Evolutionary conservation across 2,888 invertebrate genomes (phyloP).

Genomic region (Micropterix aruncella): DNA sequence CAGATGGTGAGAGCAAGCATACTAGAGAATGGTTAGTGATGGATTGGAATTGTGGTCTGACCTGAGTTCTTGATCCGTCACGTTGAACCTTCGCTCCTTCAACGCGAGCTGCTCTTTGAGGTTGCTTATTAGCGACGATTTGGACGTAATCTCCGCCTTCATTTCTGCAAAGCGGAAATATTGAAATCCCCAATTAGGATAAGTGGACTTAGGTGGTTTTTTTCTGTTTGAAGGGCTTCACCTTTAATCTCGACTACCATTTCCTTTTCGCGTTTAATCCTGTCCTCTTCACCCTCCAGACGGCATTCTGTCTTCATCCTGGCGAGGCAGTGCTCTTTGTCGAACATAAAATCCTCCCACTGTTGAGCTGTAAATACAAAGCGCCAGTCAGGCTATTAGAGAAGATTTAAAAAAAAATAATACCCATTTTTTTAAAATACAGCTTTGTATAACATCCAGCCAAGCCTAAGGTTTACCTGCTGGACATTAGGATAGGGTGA

Average conservation of each 20-base stretch:
- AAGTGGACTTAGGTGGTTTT: too few species aligned
- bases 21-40: not conserved
- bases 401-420: too few species aligned
- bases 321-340: slow-evolving; percentile 45
- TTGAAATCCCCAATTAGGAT: too few species aligned
- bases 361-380: slow-evolving; percentile 44
- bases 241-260: slow-evolving; percentile 31
- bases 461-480: too few species aligned
- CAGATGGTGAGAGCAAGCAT: too few species aligned
- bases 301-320: slow-evolving; percentile 46
- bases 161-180: slow-evolving; percentile 28
- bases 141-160: slow-evolving; percentile 25
- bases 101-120: slow-evolving; percentile 25
- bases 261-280: slow-evolving; percentile 32
- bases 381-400: too few species aligned
- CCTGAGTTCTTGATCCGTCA: slow-evolving; percentile 34
- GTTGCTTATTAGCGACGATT: slow-evolving; percentile 23
- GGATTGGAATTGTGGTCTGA: slow-evolving; percentile 14
- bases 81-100: slow-evolving; percentile 28
- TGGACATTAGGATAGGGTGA: too few species aligned
- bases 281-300: slow-evolving; percentile 34
- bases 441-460: too few species aligned
- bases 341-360: slow-evolving; percentile 47
- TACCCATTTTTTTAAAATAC: too few species aligned
- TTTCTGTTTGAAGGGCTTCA: too few species aligned